Percentiles rank a stretch among this genome's conserved stretches.
These are phyloP conservation scores for Zosterops hypoxanthus DNA, from an alignment of 2,113 vertebrate species.

Conservation along the genomic window DNA sequence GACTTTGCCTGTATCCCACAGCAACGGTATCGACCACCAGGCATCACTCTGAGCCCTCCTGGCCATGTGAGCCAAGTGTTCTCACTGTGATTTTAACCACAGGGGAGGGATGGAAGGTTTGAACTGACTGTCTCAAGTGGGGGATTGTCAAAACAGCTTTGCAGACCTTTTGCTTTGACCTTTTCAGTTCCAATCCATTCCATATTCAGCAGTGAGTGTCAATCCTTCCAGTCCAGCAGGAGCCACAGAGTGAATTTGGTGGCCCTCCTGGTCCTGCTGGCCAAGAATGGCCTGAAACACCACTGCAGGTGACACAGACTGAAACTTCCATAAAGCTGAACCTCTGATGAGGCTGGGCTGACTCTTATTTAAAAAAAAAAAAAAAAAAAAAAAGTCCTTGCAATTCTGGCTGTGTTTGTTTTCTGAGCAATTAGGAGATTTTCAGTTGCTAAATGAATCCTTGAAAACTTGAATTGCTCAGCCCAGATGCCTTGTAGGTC, in stretches of 20 bases:
- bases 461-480: not conserved
- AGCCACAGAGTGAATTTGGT: not conserved
- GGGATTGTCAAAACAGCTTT: not conserved
- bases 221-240: not conserved
- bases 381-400: not conserved
- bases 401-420: not conserved
- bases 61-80: not conserved
- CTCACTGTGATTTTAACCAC: not conserved
- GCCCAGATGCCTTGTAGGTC: constrained; percentile 17
- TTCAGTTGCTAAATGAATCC: not conserved
- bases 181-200: not conserved
- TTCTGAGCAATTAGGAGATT: constrained; percentile 38
- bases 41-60: not conserved
- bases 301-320: not conserved
- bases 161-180: not conserved
- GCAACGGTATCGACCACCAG: not conserved
- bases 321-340: not conserved
- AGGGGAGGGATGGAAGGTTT: not conserved
- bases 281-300: not conserved
- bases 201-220: not conserved
- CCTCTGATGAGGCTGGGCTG: not conserved
- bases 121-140: not conserved
- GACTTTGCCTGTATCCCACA: not conserved
- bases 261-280: not conserved
- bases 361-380: not conserved